A percentile compares a stretch with the other conserved stretches of the same genome.
Conservation (phyloP, 1,140 invertebrate genomes). For the Alviniconcha marisindica region DNA sequence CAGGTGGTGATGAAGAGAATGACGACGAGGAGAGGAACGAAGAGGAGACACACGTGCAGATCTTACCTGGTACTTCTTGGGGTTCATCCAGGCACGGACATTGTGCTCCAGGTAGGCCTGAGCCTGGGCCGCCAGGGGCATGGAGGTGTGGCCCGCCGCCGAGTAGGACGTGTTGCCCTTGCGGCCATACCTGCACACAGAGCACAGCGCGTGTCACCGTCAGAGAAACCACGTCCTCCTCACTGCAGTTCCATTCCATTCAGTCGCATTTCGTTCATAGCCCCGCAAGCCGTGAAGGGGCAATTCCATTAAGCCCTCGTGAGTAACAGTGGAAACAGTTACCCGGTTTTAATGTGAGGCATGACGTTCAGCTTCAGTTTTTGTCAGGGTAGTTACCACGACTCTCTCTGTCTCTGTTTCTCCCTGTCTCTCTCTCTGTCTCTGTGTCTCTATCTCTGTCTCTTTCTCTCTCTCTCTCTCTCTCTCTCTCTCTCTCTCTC, state of each 20-base stretch:
- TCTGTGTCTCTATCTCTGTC: not conserved
- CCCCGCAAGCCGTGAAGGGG: too few species aligned
- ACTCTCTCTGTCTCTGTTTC: too few species aligned
- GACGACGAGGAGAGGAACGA: not conserved
- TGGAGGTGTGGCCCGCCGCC: slow-evolving; percentile 57
- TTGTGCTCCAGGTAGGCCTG: slow-evolving; percentile 69
- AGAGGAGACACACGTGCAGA: not conserved
- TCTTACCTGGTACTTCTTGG: slow-evolving; percentile 59
- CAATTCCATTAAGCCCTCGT: too few species aligned
- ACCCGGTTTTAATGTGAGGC: too few species aligned
- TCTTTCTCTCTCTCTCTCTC: not conserved
- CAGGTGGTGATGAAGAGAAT: slow-evolving; percentile 15
- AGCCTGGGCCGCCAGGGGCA: slow-evolving; percentile 62
- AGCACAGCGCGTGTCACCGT: too few species aligned
- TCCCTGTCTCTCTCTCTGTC: not conserved
- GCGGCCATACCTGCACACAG: slow-evolving; percentile 34
- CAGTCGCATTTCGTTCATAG: too few species aligned
- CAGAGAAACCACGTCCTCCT: too few species aligned
- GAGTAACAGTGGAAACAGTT: too few species aligned
- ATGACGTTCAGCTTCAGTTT: too few species aligned
- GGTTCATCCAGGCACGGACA: slow-evolving; percentile 56
- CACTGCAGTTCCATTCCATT: too few species aligned
- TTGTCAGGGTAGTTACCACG: too few species aligned
- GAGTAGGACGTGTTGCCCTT: slow-evolving; percentile 41
- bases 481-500: slow-evolving; percentile 37